These are phyloP conservation scores for Temnothorax curvispinosus DNA, from an alignment of 1,140 invertebrate species.

Conservation along the genomic window DNA sequence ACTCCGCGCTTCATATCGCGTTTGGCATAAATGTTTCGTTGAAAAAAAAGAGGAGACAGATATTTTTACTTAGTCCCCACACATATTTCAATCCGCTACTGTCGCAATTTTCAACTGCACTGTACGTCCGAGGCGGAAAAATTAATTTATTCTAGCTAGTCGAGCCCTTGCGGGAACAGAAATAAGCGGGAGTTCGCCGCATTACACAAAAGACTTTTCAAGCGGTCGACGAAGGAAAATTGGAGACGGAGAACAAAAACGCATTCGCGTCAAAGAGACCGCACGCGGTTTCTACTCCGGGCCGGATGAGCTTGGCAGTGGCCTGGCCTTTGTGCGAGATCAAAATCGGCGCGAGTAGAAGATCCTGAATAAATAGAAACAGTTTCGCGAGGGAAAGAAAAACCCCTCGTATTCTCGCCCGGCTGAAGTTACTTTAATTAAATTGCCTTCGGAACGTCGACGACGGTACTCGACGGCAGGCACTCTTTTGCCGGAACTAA, in stretches of 20 bases:
- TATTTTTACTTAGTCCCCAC: neutral
- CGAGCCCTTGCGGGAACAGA: conserved; percentile 4
- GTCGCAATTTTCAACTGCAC: neutral
- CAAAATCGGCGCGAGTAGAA: conserved; percentile 5
- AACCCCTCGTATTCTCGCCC: conserved; percentile 1
- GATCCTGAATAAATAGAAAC: conserved; percentile 44
- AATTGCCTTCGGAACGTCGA: conserved; percentile 23
- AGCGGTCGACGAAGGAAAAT: conserved; percentile 31
- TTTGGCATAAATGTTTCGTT: neutral
- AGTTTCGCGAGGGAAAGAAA: neutral
- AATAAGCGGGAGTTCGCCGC: neutral
- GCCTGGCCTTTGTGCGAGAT: conserved; percentile 34
- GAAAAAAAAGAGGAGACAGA: neutral
- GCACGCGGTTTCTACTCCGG: neutral
- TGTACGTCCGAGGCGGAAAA: neutral
- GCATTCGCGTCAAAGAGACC: conserved; percentile 35
- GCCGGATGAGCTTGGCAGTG: neutral
- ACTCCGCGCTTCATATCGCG: neutral
- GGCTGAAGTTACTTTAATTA: conserved; percentile 42
- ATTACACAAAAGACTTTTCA: conserved; percentile 33
- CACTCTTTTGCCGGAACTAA: neutral
- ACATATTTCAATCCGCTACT: neutral
- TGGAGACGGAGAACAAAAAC: conserved; percentile 27
- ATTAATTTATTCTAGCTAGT: conserved; percentile 34
- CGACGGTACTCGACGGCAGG: neutral